Evolutionary conservation across 2,797 vertebrate species (phyloP).

Genomic region (Sebastiscus tertius): DNA sequence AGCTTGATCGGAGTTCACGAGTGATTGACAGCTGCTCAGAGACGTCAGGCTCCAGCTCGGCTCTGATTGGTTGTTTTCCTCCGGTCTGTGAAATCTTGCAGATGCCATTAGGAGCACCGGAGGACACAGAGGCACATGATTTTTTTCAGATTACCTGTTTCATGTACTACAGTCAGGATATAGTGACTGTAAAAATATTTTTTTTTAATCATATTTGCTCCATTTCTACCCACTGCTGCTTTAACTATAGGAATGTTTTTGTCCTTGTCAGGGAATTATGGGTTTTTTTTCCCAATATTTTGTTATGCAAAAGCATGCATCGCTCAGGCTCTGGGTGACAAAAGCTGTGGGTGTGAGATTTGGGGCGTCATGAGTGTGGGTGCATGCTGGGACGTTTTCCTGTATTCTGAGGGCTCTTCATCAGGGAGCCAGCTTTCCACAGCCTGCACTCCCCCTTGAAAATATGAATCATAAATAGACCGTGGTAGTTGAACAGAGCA

Average conservation of each 20-base stretch:
- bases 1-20: too few relatives aligned
- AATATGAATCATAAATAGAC: slow-evolving; percentile 63
- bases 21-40: too few relatives aligned
- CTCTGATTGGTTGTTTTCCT: too few relatives aligned
- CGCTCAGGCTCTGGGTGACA: slow-evolving; percentile 56
- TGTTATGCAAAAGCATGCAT: slow-evolving; percentile 33
- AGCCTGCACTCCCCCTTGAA: slow-evolving; percentile 67
- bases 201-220: too few relatives aligned
- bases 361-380: slow-evolving; percentile 75
- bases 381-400: slow-evolving; percentile 75
- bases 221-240: too few relatives aligned
- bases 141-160: too few relatives aligned
- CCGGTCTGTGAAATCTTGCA: too few relatives aligned
- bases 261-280: background rate
- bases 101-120: too few relatives aligned
- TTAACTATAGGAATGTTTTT: background rate
- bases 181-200: too few relatives aligned
- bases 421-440: slow-evolving; percentile 70
- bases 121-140: too few relatives aligned
- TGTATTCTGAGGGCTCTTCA: slow-evolving; percentile 67
- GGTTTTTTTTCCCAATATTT: background rate
- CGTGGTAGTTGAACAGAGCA: slow-evolving; percentile 29
- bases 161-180: too few relatives aligned
- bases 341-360: slow-evolving; percentile 72
- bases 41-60: too few relatives aligned